Percentiles rank a stretch among this genome's conserved stretches.
Conservation (phyloP, 92 coral and sea anemone species). For the Phymanthus crucifer region DNA sequence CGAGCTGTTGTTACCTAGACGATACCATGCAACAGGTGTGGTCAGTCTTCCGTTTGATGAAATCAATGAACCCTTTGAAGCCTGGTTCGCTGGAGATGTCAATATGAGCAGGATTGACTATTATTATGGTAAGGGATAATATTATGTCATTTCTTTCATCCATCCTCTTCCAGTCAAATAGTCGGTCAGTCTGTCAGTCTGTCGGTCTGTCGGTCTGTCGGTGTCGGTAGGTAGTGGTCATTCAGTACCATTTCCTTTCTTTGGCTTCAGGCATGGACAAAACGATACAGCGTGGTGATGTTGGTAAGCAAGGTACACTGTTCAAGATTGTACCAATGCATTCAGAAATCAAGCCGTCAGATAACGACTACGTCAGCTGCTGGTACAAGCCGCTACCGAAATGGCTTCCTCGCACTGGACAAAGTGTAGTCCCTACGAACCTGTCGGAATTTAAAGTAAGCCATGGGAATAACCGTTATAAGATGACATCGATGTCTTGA, state of each 20-base stretch:
- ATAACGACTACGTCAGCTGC: slow-evolving; percentile 78
- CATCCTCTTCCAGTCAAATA: too few relatives aligned
- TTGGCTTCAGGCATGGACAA: slow-evolving; percentile 89
- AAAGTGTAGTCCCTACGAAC: slow-evolving; percentile 87
- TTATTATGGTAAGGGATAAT: slow-evolving; percentile 79
- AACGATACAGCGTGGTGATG: slow-evolving; percentile 97
- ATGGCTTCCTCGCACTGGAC: slow-evolving; percentile 87
- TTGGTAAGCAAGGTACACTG: slow-evolving; percentile 77
- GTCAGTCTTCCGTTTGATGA: slow-evolving; percentile 84
- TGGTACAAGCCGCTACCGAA: slow-evolving; percentile 85
- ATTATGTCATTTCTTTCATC: too few relatives aligned
- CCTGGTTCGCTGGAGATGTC: slow-evolving; percentile 93
- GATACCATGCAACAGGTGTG: slow-evolving; percentile 89
- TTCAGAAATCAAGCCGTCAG: slow-evolving; percentile 66
- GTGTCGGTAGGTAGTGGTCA: too few relatives aligned
- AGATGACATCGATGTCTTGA: background rate
- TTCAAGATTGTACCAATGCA: slow-evolving; percentile 95
- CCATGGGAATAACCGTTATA: background rate
- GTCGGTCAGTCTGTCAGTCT: too few relatives aligned
- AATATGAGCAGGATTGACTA: slow-evolving; percentile 95
- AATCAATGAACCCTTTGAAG: slow-evolving; percentile 94
- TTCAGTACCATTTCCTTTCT: too few relatives aligned
- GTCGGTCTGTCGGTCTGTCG: too few relatives aligned
- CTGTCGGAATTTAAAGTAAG: slow-evolving; percentile 83
- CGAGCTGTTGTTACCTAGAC: slow-evolving; percentile 61